These are phyloP conservation scores for Thelaira solivaga DNA, from an alignment of 2,888 invertebrate genomes.

Conservation along the genomic window DNA sequence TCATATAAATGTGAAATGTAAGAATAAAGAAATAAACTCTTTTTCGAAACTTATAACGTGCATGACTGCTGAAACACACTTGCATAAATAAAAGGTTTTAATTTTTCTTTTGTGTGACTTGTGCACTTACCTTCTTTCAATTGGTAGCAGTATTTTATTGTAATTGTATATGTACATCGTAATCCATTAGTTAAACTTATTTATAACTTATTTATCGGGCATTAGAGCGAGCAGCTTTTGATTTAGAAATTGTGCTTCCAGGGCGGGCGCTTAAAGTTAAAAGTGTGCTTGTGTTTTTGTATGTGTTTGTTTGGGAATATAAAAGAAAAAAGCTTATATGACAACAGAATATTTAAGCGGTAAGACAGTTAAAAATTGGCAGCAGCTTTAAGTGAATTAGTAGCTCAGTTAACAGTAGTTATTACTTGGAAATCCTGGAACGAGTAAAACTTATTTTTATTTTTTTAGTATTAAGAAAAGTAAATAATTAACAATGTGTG, in stretches of 20 bases:
- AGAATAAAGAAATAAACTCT: too few relatives aligned
- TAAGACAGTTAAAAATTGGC: slow-evolving; percentile 32
- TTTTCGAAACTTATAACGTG: background rate
- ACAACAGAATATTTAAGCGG: slow-evolving; percentile 68
- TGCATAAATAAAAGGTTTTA: background rate
- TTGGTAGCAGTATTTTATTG: background rate
- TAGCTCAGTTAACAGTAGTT: slow-evolving; percentile 34
- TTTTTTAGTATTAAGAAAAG: slow-evolving; percentile 11
- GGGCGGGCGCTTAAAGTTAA: background rate
- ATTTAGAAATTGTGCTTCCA: background rate
- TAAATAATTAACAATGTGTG: background rate
- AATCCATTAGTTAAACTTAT: slow-evolving; percentile 21
- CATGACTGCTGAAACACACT: too few relatives aligned
- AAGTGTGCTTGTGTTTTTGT: background rate
- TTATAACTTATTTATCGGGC: background rate
- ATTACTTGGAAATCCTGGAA: slow-evolving; percentile 38
- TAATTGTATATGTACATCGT: background rate
- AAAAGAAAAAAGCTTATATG: slow-evolving; percentile 69
- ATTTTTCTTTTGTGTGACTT: background rate
- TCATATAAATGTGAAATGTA: too few relatives aligned
- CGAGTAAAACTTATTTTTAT: slow-evolving; percentile 22
- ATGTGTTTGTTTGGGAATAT: background rate
- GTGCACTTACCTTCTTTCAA: slow-evolving; percentile 25
- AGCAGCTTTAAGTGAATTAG: slow-evolving; percentile 39
- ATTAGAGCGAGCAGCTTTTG: slow-evolving; percentile 22